Evolutionary conservation across 2,113 vertebrate species (phyloP), one percentile per base, ranked within the genome.

Genomic region (Odocoileus hemionus): DNA sequence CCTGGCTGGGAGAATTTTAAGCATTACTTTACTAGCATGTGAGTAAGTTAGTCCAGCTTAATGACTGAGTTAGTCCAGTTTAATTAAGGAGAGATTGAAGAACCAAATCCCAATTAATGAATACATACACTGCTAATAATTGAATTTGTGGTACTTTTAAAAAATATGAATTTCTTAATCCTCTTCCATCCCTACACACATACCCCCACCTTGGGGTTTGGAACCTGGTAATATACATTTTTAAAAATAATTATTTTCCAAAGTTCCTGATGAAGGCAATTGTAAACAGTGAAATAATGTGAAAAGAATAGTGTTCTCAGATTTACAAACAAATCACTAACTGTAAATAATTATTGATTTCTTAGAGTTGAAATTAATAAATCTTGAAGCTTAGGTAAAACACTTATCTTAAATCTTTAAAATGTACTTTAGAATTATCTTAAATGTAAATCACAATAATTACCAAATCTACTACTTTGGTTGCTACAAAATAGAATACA

Each of bases 331-430:
- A 50, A 50, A 79, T 60, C 30, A 67, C 43, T 94, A 74, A 21
- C 39, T 64, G 21, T 39, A 67, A 33, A 60, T 60, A 64, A 90
- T n/a, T 33, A 52, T 36, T 58, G 64, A n/a, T 14, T 50, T 10
- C 36, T 89, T 86, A 25, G 28, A 97, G 9, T 67, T 79, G 39
- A 86, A 89, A 95, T 86, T 50, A 92, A 87, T 25, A 61, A 94
- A 80, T 28, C 28, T 88, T 85, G 28, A 94, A 88, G 30, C 13
- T 74, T 74, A 94, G 79, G 23, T 82, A 82, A 70, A 92, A 84
- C 36, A 43, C 10, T 82, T 54, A 39, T 28, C 45, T 90, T 78
- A 30, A 55, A 78, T 92, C 36, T 83, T 52, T 54, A 78, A 89
- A 80, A 7, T 50, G 1, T 91, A 39, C 64, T 88, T 88, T 60